These are phyloP conservation scores for Macquaria australasica DNA, from an alignment of 2,113 vertebrate species.

Conservation along the genomic window DNA sequence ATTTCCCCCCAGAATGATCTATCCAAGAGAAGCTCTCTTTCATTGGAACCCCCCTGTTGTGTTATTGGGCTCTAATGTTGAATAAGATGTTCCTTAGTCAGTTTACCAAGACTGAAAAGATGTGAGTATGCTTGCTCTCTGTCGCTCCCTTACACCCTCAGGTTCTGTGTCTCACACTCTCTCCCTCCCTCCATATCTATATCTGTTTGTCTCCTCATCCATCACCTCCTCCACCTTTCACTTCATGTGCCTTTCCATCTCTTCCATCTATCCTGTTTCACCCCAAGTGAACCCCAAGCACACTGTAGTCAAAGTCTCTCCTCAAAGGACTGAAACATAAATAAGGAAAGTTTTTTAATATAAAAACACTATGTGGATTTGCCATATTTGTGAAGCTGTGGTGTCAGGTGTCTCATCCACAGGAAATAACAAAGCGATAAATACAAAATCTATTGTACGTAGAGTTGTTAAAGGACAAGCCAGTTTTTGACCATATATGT, in stretches of 20 bases:
- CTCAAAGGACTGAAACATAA: conserved; percentile 4
- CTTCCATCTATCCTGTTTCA: conserved; percentile 49
- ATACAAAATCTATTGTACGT: not conserved
- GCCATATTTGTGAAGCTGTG: not conserved
- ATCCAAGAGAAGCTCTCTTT: conserved; percentile 31
- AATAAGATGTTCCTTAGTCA: conserved; percentile 63
- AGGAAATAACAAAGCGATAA: not conserved
- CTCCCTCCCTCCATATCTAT: conserved; percentile 17
- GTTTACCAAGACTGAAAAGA: conserved; percentile 51
- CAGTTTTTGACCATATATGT: not conserved
- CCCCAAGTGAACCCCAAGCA: conserved; percentile 53
- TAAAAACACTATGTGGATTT: not conserved
- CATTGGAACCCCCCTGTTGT: conserved; percentile 43
- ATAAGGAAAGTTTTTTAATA: not conserved
- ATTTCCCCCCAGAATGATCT: conserved; percentile 52
- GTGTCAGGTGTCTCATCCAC: not conserved
- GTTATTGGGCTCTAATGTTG: conserved; percentile 48
- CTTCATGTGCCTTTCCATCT: conserved; percentile 39
- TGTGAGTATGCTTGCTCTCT: conserved; percentile 30
- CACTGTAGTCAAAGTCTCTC: conserved; percentile 6
- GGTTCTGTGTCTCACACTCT: conserved; percentile 21
- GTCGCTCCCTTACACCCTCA: conserved; percentile 19
- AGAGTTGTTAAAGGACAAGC: not conserved
- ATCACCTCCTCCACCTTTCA: conserved; percentile 37
- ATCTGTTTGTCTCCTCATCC: conserved; percentile 49